Percentiles rank a stretch among this genome's conserved stretches.
phyloP scores from a whole-genome alignment of 2,113 vertebrate genomes.

The Dunckerocampus dactyliophorus region DNA sequence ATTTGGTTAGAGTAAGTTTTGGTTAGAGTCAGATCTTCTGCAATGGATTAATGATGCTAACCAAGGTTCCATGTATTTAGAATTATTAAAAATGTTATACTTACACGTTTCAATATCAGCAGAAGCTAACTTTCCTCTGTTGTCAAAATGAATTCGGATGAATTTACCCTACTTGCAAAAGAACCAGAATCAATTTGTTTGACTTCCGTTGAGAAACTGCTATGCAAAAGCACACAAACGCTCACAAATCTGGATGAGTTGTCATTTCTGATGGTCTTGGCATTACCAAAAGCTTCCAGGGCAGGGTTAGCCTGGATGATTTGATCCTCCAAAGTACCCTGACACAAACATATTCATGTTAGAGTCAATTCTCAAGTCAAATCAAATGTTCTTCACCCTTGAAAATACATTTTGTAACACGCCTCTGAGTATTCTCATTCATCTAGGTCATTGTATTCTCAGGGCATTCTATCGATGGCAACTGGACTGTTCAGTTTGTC shows the following conservation, averaged over 20 bases:
- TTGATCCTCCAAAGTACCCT: conserved; percentile 83
- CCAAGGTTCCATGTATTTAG: too few relatives aligned
- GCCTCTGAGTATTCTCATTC: too few relatives aligned
- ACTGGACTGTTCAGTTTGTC: too few relatives aligned
- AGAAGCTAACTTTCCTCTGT: conserved; percentile 81
- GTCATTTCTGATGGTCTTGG: conserved; percentile 86
- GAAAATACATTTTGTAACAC: too few relatives aligned
- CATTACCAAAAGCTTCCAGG: conserved; percentile 85
- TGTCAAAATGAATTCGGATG: conserved; percentile 86
- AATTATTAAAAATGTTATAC: conserved; percentile 23
- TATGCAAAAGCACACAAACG: conserved; percentile 6
- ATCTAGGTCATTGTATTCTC: too few relatives aligned
- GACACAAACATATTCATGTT: conserved; percentile 16
- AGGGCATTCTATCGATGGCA: too few relatives aligned
- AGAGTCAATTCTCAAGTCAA: conserved; percentile 54
- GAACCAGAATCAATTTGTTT: too few relatives aligned
- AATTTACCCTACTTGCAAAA: conserved; percentile 78
- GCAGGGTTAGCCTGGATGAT: conserved; percentile 86
- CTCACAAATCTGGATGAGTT: conserved; percentile 87
- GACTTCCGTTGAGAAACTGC: too few relatives aligned
- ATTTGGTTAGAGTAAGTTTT: too few relatives aligned
- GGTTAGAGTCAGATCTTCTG: too few relatives aligned
- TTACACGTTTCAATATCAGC: conserved; percentile 89
- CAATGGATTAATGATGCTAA: too few relatives aligned
- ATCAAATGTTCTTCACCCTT: conserved; percentile 23